A percentile compares a stretch with the other conserved stretches of the same genome.
These are phyloP conservation scores for Istiophorus platypterus DNA, from an alignment of 2,113 vertebrate species.

Conservation along the genomic window DNA sequence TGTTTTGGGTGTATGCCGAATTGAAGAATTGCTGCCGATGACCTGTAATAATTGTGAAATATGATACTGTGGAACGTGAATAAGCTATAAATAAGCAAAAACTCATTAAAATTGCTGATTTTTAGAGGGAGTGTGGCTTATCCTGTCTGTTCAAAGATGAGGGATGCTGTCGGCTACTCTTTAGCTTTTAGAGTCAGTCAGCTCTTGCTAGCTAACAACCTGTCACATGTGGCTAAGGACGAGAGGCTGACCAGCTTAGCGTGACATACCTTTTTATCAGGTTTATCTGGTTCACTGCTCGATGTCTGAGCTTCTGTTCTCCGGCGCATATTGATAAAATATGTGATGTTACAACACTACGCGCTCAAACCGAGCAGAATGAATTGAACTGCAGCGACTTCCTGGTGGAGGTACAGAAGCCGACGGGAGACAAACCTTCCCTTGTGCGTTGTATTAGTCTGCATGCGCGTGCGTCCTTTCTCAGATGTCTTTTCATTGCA, in stretches of 20 bases:
- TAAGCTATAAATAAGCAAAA: background rate
- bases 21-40: background rate
- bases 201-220: constrained; percentile 16
- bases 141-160: background rate
- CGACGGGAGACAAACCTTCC: constrained; percentile 26
- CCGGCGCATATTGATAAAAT: constrained; percentile 70
- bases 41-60: background rate
- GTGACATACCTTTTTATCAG: constrained; percentile 68
- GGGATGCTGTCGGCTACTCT: background rate
- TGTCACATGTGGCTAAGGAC: background rate
- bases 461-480: background rate
- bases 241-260: background rate
- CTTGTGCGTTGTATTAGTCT: background rate
- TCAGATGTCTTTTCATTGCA: background rate
- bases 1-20: background rate
- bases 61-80: too few relatives aligned
- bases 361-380: constrained; percentile 19
- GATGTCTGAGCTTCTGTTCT: constrained; percentile 70
- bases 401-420: constrained; percentile 52
- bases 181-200: background rate
- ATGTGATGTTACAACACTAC: background rate
- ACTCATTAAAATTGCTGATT: background rate
- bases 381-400: constrained; percentile 44
- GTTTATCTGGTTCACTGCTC: constrained; percentile 32
- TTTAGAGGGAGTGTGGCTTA: background rate